Conservation (phyloP, 2,797 vertebrate species). For the Thripadectes ignobilis region DNA sequence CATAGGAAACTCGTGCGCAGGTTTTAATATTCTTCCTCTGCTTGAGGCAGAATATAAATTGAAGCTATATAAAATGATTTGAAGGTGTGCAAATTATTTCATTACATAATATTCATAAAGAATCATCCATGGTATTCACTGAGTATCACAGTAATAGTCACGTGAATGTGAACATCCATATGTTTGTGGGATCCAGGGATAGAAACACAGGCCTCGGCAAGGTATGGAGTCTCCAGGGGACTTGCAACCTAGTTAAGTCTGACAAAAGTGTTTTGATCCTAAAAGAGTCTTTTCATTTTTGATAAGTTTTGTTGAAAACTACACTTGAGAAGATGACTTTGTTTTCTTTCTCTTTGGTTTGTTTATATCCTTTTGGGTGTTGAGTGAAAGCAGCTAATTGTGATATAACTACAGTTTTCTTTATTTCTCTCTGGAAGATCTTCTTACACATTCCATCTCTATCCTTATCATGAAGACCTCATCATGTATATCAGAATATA, state of each 20-base stretch:
- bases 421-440: neutral
- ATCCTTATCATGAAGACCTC: neutral
- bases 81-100: neutral
- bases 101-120: neutral
- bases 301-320: neutral
- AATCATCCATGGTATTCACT: neutral
- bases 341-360: neutral
- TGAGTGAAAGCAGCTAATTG: neutral
- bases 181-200: neutral
- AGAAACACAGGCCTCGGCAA: neutral
- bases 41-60: neutral
- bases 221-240: neutral
- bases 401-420: neutral
- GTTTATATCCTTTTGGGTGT: neutral
- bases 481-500: neutral
- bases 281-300: neutral
- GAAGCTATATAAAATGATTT: conserved; percentile 4
- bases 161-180: neutral
- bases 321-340: neutral
- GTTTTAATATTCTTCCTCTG: neutral
- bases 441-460: neutral
- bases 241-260: neutral
- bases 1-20: fast-evolving
- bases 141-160: neutral
- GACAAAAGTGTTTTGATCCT: neutral